A percentile compares a stretch with the other conserved stretches of the same genome.
Evolutionary conservation across 2,113 vertebrate genomes (phyloP).

Genomic region (Apodemus sylvaticus): DNA sequence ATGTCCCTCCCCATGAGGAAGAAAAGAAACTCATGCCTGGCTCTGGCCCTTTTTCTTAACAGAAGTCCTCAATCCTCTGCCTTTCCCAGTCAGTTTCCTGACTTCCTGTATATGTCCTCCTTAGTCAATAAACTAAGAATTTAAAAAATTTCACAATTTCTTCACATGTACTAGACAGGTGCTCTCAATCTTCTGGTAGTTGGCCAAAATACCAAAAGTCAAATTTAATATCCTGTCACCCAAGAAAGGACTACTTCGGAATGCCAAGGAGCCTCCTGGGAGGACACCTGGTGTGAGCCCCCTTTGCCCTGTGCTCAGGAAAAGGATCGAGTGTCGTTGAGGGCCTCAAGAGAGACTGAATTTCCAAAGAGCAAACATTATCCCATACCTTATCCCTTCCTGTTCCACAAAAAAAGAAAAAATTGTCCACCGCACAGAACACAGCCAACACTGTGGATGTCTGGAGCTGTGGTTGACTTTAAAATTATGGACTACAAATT

Average conservation of each 20-base stretch:
- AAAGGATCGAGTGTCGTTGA: neutral
- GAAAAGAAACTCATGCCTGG: neutral
- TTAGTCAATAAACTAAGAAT: neutral
- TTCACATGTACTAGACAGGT: constrained; percentile 20
- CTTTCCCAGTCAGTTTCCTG: neutral
- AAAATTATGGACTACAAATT: neutral
- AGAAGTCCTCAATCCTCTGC: neutral
- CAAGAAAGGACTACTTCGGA: constrained; percentile 13
- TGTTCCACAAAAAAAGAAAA: neutral
- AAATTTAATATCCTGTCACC: constrained; percentile 35
- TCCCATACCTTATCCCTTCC: neutral
- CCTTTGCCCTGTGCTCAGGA: neutral
- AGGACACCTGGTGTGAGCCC: neutral
- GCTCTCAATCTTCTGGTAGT: constrained; percentile 34
- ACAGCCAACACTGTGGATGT: neutral
- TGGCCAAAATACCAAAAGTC: constrained; percentile 53
- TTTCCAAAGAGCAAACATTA: neutral
- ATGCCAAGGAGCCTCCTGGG: neutral
- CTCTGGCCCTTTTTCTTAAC: neutral
- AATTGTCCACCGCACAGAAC: neutral
- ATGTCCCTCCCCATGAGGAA: neutral
- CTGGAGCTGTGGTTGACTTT: neutral
- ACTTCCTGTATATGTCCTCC: neutral
- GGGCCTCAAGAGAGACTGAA: neutral
- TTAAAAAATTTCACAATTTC: constrained; percentile 52